Evolutionary conservation across 2,888 invertebrate species (phyloP), one percentile per base, ranked within the genome.

Genomic region (Cryptocheilus praepositus): DNA sequence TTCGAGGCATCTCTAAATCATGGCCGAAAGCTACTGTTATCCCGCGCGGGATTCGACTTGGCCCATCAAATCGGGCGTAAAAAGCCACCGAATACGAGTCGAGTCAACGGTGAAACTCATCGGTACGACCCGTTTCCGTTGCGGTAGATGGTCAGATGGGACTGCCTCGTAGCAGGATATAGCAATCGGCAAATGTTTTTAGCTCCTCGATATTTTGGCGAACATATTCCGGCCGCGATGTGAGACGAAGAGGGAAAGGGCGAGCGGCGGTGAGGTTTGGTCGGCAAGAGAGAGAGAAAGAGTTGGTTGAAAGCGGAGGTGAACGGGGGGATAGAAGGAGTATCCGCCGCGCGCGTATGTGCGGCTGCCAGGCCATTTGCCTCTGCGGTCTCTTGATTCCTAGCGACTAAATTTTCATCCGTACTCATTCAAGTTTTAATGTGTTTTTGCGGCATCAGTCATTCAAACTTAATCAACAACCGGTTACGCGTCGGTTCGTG

Each of bases 391-490:
- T 81, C 83, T 86, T 86, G 88, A 86, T 88, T 88, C 84, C 86
- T 83, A 77, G 81, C 83, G 83, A 85, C 86, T 85, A 85, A 88
- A 88, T 88, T 87, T 87, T 87, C 88, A 86, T 88, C 86, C 82
- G 85, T 83, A 85, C 86, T 87, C 88, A 86, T 87, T 86, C 87
- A 82, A 86, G 86, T 88, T 88, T 88, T 88, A 87, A 88, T 88
- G 86, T 85, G 88, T 88, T 88, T 88, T 88, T 88, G 88, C 85
- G 88, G 88, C 86, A 85, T 87, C 86, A 86, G 86, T 85, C 86
- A 87, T 88, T 88, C 87, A 84, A 85, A 86, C 86, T 87, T 88
- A 88, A 87, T 88, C 88, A 88, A 87, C 84, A 79, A 81, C 81
- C 82, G 81, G 84, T 84, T 83, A 82, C 84, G 76, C 79, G 76